Evolutionary conservation across 1,140 invertebrate genomes (phyloP), one percentile per base, ranked within the genome.

Genomic region (silkworm (Bombyx mori)): DNA sequence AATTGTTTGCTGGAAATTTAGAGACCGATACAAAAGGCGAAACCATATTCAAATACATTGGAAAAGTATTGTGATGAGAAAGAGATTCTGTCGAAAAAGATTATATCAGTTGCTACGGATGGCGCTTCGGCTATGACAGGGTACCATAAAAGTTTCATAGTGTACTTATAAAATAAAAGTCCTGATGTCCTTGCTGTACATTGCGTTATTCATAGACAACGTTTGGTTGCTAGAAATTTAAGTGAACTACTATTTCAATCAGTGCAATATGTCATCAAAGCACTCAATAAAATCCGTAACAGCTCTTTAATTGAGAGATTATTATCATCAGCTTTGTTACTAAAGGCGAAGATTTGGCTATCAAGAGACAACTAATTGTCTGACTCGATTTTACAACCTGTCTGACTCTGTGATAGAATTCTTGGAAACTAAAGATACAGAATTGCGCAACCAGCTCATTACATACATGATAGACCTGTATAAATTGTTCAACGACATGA

Each of bases 181-280:
- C 44, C 55, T 60, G 54, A 65, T 61, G 63, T 65, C 35, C 53
- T 61, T 61, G 60, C 42, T 62, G 52, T 66, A 54, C 54, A 63
- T 55, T 55, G 54, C 46, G 12, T 18, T 18, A 18, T 18, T 18
- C 12, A 18, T 18, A 18, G 12, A 18, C 12, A 18, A 18, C 12
- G 35, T 52, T 52, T 52, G 22, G 51, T 42, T 35, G 26, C 47
- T 49, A 8, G 47, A 49, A 49, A 49, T 49, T 49, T 49, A 4
- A 49, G 47, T 49, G 47, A 49, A 49, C 47, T n/a, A n/a, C 10
- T 49, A n/a, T 18, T 18, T 18, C 12, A 18, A 18, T 18, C 12
- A 18, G 12, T 18, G 12, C 12, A 18, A 18, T 18, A 18, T 18
- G 12, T 18, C 12, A 18, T 18, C 12, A 18, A 18, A 18, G 12